These are phyloP conservation scores for Gadopsis marmoratus DNA, from an alignment of 2,797 vertebrate genomes.

Conservation along the genomic window DNA sequence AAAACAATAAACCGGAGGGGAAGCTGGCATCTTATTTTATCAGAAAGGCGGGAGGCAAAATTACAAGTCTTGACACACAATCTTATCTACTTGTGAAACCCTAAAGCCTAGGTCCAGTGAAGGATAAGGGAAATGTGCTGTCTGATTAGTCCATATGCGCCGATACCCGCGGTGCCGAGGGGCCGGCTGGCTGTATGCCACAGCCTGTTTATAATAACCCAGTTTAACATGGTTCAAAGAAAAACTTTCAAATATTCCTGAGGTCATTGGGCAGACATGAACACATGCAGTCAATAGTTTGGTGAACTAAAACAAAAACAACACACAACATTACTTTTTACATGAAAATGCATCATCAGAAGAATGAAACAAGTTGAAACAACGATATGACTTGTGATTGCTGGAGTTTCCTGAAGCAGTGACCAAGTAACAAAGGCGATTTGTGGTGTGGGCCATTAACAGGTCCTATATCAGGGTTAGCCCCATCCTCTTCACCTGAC, in stretches of 20 bases:
- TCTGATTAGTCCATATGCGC: conserved; percentile 63
- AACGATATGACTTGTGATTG: conserved; percentile 31
- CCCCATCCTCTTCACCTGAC: conserved; percentile 56
- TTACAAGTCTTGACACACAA: conserved; percentile 63
- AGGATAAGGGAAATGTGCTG: conserved; percentile 71
- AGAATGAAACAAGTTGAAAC: conserved; percentile 32
- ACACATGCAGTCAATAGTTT: conserved; percentile 42
- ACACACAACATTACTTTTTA: conserved; percentile 27
- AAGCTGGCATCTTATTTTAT: conserved; percentile 58
- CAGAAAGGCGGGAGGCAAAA: conserved; percentile 42
- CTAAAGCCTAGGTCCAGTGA: conserved; percentile 63
- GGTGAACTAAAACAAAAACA: conserved; percentile 29
- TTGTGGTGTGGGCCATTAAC: conserved; percentile 51
- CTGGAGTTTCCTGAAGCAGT: conserved; percentile 29
- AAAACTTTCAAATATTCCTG: conserved; percentile 60
- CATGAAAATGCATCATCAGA: conserved; percentile 20
- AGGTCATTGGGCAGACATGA: conserved; percentile 54
- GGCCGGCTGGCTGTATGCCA: conserved; percentile 54
- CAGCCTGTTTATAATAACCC: conserved; percentile 77
- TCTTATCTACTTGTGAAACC: conserved; percentile 76
- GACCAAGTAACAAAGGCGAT: conserved; percentile 35
- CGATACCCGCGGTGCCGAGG: conserved; percentile 35
- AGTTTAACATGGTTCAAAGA: conserved; percentile 68
- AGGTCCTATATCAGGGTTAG: conserved; percentile 58
- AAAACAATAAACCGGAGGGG: conserved; percentile 46